Percentiles rank a stretch among this genome's conserved stretches.
Evolutionary conservation across 2,797 vertebrate genomes (phyloP).

Genomic region (Hoplostethus atlanticus): DNA sequence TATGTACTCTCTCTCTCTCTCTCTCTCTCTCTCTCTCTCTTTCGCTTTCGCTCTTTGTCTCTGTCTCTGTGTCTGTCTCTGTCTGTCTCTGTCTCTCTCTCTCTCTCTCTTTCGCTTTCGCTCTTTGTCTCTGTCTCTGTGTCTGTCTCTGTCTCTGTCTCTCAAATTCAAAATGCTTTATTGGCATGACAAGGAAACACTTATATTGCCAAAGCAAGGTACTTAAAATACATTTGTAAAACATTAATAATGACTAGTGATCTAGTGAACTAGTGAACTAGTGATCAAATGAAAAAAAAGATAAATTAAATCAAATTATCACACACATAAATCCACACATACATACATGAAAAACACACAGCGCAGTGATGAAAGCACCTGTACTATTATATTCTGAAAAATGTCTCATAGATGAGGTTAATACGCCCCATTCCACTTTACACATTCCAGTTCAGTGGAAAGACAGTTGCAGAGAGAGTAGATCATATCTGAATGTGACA

Average conservation of each 20-base stretch:
- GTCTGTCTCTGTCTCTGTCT: too few relatives aligned
- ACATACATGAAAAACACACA: not conserved
- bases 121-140: not conserved
- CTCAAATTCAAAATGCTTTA: too few relatives aligned
- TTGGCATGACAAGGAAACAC: too few relatives aligned
- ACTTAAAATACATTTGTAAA: too few relatives aligned
- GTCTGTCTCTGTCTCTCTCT: not conserved
- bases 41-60: conserved; percentile 1
- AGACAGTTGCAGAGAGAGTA: not conserved
- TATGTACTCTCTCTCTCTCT: not conserved
- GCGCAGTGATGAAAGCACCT: not conserved
- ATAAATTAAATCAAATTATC: too few relatives aligned
- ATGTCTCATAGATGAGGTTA: too few relatives aligned
- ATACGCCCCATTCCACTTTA: not conserved
- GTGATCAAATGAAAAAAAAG: too few relatives aligned
- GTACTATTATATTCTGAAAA: not conserved
- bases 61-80: not conserved
- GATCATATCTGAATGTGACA: not conserved
- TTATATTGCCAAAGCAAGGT: too few relatives aligned
- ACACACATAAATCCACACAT: not conserved
- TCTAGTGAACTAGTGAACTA: too few relatives aligned
- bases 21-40: not conserved
- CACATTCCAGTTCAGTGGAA: not conserved
- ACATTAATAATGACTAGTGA: too few relatives aligned
- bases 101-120: not conserved